A percentile compares a stretch with the other conserved stretches of the same genome.
phyloP scores from a whole-genome alignment of 2,797 vertebrate species.

The Poliocrania exsul region DNA sequence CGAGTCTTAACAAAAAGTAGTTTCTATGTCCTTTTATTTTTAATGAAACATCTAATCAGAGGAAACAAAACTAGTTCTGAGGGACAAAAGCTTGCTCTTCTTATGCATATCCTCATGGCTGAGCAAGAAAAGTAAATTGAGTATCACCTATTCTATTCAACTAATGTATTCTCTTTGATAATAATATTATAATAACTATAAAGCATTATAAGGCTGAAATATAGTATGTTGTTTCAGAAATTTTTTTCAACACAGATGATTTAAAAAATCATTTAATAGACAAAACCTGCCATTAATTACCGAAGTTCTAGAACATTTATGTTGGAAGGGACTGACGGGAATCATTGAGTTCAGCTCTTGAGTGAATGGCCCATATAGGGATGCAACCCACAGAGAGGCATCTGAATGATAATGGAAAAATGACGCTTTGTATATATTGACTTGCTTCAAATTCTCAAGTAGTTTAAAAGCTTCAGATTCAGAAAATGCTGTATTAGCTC shows the following conservation, averaged over 20 bases:
- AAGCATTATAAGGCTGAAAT: background rate
- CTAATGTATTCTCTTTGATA: background rate
- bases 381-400: fast-evolving
- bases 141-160: background rate
- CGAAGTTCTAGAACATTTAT: background rate
- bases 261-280: background rate
- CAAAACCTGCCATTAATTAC: background rate
- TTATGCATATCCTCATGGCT: background rate
- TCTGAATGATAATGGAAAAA: background rate
- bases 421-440: background rate
- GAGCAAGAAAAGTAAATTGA: background rate
- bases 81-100: background rate
- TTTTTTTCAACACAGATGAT: background rate
- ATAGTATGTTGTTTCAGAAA: background rate
- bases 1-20: background rate
- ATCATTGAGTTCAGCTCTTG: background rate
- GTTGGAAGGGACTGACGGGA: background rate
- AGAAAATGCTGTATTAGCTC: background rate
- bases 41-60: background rate
- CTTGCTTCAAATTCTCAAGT: background rate
- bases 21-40: background rate
- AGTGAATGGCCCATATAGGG: background rate
- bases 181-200: background rate
- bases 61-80: background rate
- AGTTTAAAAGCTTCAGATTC: background rate